phyloP scores from a whole-genome alignment of 1,140 invertebrate species.

The Gryllus bimaculatus region DNA sequence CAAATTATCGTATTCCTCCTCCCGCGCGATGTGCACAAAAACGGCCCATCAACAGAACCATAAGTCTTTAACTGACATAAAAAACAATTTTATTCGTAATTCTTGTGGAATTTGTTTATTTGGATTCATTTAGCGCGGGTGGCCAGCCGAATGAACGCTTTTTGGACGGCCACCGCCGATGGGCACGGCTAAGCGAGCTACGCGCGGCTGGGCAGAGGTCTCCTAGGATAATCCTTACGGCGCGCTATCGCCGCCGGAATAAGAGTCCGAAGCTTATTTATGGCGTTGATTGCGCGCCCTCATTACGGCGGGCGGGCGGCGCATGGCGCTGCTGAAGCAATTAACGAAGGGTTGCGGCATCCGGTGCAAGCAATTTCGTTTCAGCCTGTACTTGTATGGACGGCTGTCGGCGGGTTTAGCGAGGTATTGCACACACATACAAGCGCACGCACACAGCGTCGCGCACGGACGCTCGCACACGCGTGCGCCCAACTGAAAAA shows the following conservation, averaged over 20 bases:
- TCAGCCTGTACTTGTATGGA: constrained; percentile 3
- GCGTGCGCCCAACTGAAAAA: background rate
- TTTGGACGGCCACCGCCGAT: too few species aligned
- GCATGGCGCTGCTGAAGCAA: background rate
- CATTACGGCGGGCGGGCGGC: background rate
- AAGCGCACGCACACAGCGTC: background rate
- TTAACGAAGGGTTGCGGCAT: background rate
- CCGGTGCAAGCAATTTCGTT: constrained; percentile 3
- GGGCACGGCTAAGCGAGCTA: background rate
- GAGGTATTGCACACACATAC: constrained; percentile 1
- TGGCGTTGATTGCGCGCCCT: background rate
- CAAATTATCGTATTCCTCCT: too few species aligned
- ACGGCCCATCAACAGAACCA: too few species aligned
- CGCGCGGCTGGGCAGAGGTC: background rate
- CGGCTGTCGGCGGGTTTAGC: constrained; percentile 1
- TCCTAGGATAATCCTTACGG: background rate
- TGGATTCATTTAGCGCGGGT: too few species aligned
- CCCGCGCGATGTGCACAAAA: too few species aligned
- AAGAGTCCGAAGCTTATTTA: constrained; percentile 1
- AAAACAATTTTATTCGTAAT: too few species aligned
- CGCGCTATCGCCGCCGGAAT: background rate
- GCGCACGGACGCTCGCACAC: background rate
- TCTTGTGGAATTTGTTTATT: too few species aligned
- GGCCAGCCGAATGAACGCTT: too few species aligned
- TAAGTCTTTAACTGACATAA: too few species aligned